Base-by-base conservation (phyloP, 2,888 invertebrate species). In the Sepioteuthis lessoniana region DNA sequence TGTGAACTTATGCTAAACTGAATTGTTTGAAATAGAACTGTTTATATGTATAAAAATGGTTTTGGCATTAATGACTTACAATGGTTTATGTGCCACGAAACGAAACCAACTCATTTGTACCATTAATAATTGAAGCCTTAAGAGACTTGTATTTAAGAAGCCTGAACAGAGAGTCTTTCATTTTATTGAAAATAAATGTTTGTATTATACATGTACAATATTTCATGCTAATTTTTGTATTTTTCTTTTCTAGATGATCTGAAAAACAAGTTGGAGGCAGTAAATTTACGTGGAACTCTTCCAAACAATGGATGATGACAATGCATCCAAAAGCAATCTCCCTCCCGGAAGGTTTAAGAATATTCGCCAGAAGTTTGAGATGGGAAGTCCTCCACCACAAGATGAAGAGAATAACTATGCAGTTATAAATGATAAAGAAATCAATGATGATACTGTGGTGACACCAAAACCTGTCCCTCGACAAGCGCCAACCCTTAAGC, bases 281-380 rank as follows among this genome's bases (percentile, higher is more conserved):
- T 76, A 76, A 16, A 76, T 76, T n/a, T n/a, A 76, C 16, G n/a
- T 13, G n/a, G n/a, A n/a, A 76, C n/a, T n/a, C 16, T 76, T 76
- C 76, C 76, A 76, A 47, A 92, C 38, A 91, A 90, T 90, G 60
- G 90, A 94, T 25, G 90, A 94, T 94, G 91, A 25, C 60, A 46
- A 42, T 38, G 42, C 38, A 60, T n/a, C 94, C 35, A 46, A 38
- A n/a, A 94, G 93, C 46, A 96, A 95, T 93, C 94, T 96, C 38
- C 96, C 96, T 19, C 94, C 95, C 25, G 96, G 96, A 46, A 95
- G 96, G 93, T 95, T 96, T 95, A 94, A 95, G 38, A 95, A 96
- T 93, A 95, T 96, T 47, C 94, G 95, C 35, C 94, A 95, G 47
- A 95, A 95, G 94, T 96, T 96, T 95, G 96, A 96, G 50, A 93